Percentiles rank a stretch among this genome's conserved stretches.
Evolutionary conservation across 2,797 vertebrate species (phyloP).

Genomic region (Chiroxiphia lanceolata): DNA sequence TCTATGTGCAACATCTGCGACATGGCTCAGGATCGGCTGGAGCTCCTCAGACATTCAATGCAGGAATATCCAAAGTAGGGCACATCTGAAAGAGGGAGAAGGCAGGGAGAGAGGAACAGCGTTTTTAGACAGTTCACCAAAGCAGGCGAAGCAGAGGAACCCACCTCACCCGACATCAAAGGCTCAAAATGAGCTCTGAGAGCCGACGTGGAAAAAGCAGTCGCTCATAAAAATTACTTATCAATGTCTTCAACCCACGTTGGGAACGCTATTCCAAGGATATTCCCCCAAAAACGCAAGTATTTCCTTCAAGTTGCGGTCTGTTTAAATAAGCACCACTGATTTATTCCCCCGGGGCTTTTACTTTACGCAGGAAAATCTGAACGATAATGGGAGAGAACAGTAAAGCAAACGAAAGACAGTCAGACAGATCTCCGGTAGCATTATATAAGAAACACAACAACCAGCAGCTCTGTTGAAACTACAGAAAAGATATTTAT

Average conservation of each 20-base stretch:
- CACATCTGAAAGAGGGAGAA: constrained; percentile 74
- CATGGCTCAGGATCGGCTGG: constrained; percentile 79
- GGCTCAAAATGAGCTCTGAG: background rate
- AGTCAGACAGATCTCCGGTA: constrained; percentile 18
- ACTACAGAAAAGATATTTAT: constrained; percentile 57
- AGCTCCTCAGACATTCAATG: constrained; percentile 69
- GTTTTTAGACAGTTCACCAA: constrained; percentile 10
- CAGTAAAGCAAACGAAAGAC: background rate
- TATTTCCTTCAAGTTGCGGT: constrained; percentile 5
- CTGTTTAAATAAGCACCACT: constrained; percentile 40
- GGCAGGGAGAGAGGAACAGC: constrained; percentile 20
- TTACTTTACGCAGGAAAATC: constrained; percentile 55
- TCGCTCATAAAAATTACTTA: background rate
- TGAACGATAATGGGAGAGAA: constrained; percentile 25
- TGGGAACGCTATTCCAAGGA: background rate
- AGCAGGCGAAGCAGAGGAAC: background rate
- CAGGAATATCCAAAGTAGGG: constrained; percentile 56
- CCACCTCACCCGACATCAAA: constrained; percentile 4
- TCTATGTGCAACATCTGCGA: constrained; percentile 98
- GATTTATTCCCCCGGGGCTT: background rate
- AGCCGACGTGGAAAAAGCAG: background rate
- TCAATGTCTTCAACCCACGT: background rate
- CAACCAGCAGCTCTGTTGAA: constrained; percentile 47
- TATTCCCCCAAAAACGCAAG: background rate
- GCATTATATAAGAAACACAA: constrained; percentile 63